Evolutionary conservation across 2,888 invertebrate species (phyloP).

Genomic region (Nycteola revayana): DNA sequence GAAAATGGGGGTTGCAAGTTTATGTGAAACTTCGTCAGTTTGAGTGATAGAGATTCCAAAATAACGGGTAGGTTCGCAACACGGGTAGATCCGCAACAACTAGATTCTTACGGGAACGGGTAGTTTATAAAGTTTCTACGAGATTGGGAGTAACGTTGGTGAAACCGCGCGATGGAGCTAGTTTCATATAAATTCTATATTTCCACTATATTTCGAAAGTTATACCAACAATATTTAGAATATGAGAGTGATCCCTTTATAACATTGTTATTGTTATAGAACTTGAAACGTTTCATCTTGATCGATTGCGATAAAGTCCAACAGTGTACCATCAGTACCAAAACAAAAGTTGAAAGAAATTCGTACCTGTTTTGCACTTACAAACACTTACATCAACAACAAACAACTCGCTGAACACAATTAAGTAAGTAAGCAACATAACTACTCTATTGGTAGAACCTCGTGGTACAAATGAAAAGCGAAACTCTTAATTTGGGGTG

Average conservation of each 20-base stretch:
- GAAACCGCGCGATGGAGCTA: too few species aligned
- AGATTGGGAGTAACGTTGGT: too few species aligned
- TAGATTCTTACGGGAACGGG: too few species aligned
- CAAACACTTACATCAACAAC: constrained; percentile 19
- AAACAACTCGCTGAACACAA: constrained; percentile 31
- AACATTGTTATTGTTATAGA: constrained; percentile 1
- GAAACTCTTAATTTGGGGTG: constrained; percentile 44
- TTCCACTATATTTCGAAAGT: too few species aligned
- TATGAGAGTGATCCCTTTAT: constrained; percentile 2
- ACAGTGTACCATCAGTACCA: neutral
- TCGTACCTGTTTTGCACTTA: constrained; percentile 24
- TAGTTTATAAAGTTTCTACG: too few species aligned
- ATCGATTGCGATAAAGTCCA: constrained; percentile 9
- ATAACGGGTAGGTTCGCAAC: too few species aligned
- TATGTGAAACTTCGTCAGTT: too few species aligned
- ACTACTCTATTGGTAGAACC: constrained; percentile 28
- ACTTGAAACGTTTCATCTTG: constrained; percentile 2
- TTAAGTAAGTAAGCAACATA: constrained; percentile 30
- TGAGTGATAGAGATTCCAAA: too few species aligned
- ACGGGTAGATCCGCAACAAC: too few species aligned
- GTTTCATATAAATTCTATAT: too few species aligned
- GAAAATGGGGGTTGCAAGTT: too few species aligned
- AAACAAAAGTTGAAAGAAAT: constrained; percentile 18
- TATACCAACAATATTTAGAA: too few species aligned
- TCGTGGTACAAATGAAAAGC: constrained; percentile 36